Base-by-base conservation (phyloP, 2,113 vertebrate species). In the rabbit (Oryctolagus cuniculus) region DNA sequence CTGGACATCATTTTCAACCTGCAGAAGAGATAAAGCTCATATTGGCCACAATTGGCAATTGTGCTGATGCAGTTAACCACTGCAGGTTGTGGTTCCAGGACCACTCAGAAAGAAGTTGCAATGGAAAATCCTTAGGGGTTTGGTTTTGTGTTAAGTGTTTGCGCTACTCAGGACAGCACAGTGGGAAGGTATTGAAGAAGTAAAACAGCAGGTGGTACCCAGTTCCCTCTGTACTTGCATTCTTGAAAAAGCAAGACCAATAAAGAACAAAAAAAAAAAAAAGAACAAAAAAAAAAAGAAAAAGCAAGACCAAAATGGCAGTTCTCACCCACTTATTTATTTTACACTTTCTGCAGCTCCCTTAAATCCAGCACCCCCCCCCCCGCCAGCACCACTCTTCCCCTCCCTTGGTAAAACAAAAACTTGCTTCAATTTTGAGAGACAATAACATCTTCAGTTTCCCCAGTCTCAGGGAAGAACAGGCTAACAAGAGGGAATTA, bases 1-100 rank as follows among this genome's bases (percentile, higher is more conserved):
- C 70, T 88, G 77, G 94, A 74, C 81, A 89, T 77, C 95, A 85
- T 96, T 90, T 89, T 84, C 6, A 86, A 92, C 97, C 98, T 98
- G 96, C 29, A 73, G 96, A 97, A 79, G 67, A 88, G 94, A 97
- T 4, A 24, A 87, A 80, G 67, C n/a, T 92, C 5, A 11, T 34
- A 93, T 63, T 1, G 36, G 73, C 6, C 87, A 86, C 25, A 36
- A 27, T 1, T 1, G 5, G 8, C 27, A 55, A 55, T 13, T 49
- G 29, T 69, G 79, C 53, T 22, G 29, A 83, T 67, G 19, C 3
- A 34, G 4, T 13, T n/a, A 34, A 6, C n/a, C 34, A 36, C 5
- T 22, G 29, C 17, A 79, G 61, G 55, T 0, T 55, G 55, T 44
- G n/a, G 58, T 27, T 67, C n/a, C n/a, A 86, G 31, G 22, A 58